Base-by-base conservation (phyloP, 2,113 vertebrate species). In the Cettia cetti region DNA sequence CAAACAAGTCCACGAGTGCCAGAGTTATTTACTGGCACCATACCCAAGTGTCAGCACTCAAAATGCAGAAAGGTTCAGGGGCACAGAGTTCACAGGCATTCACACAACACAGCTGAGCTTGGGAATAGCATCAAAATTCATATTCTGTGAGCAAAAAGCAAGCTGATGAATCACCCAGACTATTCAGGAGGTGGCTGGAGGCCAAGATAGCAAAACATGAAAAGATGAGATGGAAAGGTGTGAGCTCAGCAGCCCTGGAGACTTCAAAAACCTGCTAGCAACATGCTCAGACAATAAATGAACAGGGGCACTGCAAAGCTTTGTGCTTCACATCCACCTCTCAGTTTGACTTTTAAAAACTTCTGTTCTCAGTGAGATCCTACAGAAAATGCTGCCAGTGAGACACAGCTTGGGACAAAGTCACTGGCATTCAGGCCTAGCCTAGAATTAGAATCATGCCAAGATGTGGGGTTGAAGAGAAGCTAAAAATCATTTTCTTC, bases 141-240 rank as follows among this genome's bases (percentile, higher is more conserved):
- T 60, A 75, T 78, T 82, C 82, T 56, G 42, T 2, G 52, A 86
- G 71, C 0, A 3, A 78, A 60, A 83, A 86, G 39, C 44, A 70
- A 90, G 76, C 82, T 90, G 87, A 68, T 81, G 88, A 90, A 91
- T 81, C 85, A 64, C 47, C 28, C 85, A 49, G 82, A 53, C 65
- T 64, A 49, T 14, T 60, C 35, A 63, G 47, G 56, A 86, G 39
- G 44, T 71, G 72, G 60, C 7, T 63, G 90, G 60, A 96, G 85
- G 88, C 68, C 87, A 89, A 70, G 17, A 8, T 2, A 75, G 21
- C 66, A 64, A 77, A 87, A 83, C 56, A 40, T 2, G 20, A 91
- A 64, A 47, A 71, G 88, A 86, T 70, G 16, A 77, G 68, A 83
- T 31, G 60, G 76, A 74, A 54, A 92, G 80, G 85, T 54, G 68